Percentiles rank a stretch among this genome's conserved stretches.
Evolutionary conservation across 2,888 invertebrate genomes (phyloP).

Genomic region (Eristalinus aeneus): DNA sequence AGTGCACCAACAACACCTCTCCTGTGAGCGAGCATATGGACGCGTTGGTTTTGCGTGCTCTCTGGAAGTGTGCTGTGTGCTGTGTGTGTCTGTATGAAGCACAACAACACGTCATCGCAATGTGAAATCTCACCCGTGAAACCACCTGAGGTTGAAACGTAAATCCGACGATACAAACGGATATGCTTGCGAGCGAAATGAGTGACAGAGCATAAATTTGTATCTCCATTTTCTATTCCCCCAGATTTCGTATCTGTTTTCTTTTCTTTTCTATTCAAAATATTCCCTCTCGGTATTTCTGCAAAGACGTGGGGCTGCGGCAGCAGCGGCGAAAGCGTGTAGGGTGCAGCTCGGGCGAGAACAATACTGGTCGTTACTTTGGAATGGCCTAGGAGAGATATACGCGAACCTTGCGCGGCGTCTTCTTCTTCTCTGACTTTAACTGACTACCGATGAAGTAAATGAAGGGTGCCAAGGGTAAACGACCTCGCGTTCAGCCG

Average conservation of each 20-base stretch:
- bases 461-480: slow-evolving; percentile 53
- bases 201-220: slow-evolving; percentile 69
- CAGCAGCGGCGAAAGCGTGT: slow-evolving; percentile 25
- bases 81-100: slow-evolving; percentile 7
- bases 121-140: slow-evolving; percentile 69
- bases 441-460: slow-evolving; percentile 7
- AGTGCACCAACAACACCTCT: slow-evolving; percentile 58
- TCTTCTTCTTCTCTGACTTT: slow-evolving; percentile 14
- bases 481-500: slow-evolving; percentile 55
- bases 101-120: not conserved
- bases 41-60: slow-evolving; percentile 43
- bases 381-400: slow-evolving; percentile 22
- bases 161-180: slow-evolving; percentile 66
- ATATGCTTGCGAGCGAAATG: slow-evolving; percentile 64
- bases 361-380: slow-evolving; percentile 61
- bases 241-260: slow-evolving; percentile 55
- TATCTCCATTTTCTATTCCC: slow-evolving; percentile 54
- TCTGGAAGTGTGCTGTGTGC: slow-evolving; percentile 58
- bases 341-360: slow-evolving; percentile 32
- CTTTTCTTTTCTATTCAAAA: slow-evolving; percentile 61
- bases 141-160: slow-evolving; percentile 71
- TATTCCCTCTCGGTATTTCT: slow-evolving; percentile 43
- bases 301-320: not conserved
- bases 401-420: slow-evolving; percentile 26
- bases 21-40: not conserved